These are phyloP conservation scores for Malurus melanocephalus DNA, from an alignment of 2,113 vertebrate genomes.

Conservation along the genomic window DNA sequence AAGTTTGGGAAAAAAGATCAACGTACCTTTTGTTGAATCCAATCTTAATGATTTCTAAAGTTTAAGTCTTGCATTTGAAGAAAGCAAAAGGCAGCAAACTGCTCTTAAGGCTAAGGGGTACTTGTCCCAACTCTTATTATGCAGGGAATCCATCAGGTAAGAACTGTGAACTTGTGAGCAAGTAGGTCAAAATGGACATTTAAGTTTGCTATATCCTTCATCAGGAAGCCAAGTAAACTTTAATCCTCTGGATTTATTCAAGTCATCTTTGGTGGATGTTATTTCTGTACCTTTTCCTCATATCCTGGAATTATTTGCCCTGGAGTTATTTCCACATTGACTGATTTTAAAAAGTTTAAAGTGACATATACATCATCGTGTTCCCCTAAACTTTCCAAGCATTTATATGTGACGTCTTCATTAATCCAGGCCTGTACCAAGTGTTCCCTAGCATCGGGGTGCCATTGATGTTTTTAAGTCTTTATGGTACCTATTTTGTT, in stretches of 20 bases:
- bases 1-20: conserved; percentile 70
- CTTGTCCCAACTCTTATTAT: conserved; percentile 63
- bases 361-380: conserved; percentile 25
- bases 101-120: conserved; percentile 70
- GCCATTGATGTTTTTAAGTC: conserved; percentile 41
- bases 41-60: conserved; percentile 71
- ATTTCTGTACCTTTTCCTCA: conserved; percentile 70
- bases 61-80: conserved; percentile 74
- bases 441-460: conserved; percentile 51
- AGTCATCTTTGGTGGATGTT: conserved; percentile 64
- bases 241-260: conserved; percentile 71
- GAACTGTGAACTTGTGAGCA: conserved; percentile 60
- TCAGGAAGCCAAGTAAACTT: conserved; percentile 67
- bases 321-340: conserved; percentile 65
- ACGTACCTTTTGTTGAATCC: conserved; percentile 80
- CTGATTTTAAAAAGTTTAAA: conserved; percentile 39
- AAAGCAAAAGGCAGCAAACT: conserved; percentile 69
- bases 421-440: conserved; percentile 41
- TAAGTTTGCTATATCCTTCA: conserved; percentile 68
- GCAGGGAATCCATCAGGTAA: conserved; percentile 66
- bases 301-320: conserved; percentile 61
- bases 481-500: conserved; percentile 47
- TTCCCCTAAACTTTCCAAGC: conserved; percentile 46
- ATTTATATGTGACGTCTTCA: conserved; percentile 43
- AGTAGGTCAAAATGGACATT: conserved; percentile 59